phyloP scores from a whole-genome alignment of 2,113 vertebrate genomes.

The Rynchops niger region DNA sequence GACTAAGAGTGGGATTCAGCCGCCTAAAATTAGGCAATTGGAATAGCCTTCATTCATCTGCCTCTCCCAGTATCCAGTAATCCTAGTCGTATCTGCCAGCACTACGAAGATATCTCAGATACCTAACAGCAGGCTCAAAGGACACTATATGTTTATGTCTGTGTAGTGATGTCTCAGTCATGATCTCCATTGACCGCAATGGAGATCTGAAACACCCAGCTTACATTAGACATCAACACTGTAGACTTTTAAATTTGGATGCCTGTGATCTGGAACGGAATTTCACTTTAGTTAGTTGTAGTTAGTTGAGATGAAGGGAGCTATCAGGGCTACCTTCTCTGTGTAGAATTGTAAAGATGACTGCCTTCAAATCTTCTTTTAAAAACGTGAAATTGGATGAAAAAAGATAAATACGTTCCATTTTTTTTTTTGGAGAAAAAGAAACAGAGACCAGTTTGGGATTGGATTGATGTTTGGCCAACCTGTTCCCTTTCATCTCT shows the following conservation, averaged over 20 bases:
- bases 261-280: not conserved
- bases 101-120: not conserved
- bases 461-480: conserved; percentile 48
- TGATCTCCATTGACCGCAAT: rapidly evolving
- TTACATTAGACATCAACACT: not conserved
- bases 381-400: conserved; percentile 41
- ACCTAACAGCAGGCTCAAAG: not conserved
- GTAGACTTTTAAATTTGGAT: not conserved
- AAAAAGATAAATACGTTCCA: not conserved
- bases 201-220: not conserved
- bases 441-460: not conserved
- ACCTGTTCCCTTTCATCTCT: conserved; percentile 46
- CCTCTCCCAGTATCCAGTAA: not conserved
- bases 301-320: not conserved
- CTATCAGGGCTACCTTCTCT: not conserved
- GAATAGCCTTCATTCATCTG: not conserved
- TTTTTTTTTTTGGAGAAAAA: not conserved
- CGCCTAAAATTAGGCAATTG: not conserved
- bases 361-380: not conserved
- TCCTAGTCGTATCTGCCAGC: not conserved
- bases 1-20: not conserved
- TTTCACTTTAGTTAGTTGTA: not conserved
- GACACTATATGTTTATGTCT: not conserved
- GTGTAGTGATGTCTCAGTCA: not conserved
- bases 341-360: not conserved